Evolutionary conservation across 2,888 invertebrate genomes (phyloP).

Genomic region (Thymelicus acteon): DNA sequence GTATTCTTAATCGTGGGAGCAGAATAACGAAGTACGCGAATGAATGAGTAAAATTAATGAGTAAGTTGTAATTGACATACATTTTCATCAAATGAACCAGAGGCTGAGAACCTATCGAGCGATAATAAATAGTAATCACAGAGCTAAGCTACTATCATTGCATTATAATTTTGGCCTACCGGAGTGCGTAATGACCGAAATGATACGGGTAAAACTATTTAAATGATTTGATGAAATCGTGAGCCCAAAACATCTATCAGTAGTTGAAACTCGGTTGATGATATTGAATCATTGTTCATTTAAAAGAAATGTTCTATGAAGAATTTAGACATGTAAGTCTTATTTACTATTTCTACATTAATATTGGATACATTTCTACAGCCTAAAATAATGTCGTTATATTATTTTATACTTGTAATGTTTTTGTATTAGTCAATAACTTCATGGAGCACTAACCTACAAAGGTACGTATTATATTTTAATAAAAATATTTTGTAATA

Average conservation of each 20-base stretch:
- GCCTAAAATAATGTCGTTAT: too few species aligned
- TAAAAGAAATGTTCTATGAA: neutral
- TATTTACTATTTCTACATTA: too few species aligned
- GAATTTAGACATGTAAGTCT: neutral
- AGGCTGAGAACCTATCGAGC: constrained; percentile 32
- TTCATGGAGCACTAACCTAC: too few species aligned
- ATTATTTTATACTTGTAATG: neutral
- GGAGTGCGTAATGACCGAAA: constrained; percentile 57
- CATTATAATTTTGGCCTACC: constrained; percentile 62
- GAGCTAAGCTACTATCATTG: constrained; percentile 55
- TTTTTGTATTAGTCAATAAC: neutral
- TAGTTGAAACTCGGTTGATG: neutral
- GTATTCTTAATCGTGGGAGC: constrained; percentile 21
- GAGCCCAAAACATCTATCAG: neutral
- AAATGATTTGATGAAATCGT: constrained; percentile 27
- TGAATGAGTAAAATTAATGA: constrained; percentile 13
- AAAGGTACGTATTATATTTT: too few species aligned
- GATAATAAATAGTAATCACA: constrained; percentile 63
- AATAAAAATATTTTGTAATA: too few species aligned
- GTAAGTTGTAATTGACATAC: constrained; percentile 43
- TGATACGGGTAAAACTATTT: constrained; percentile 32
- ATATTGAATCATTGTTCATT: neutral
- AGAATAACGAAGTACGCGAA: constrained; percentile 6
- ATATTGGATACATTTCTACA: too few species aligned
- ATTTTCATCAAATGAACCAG: constrained; percentile 46